Conservation (phyloP, 1,140 invertebrate genomes). For the Paraescarpia echinospica region DNA sequence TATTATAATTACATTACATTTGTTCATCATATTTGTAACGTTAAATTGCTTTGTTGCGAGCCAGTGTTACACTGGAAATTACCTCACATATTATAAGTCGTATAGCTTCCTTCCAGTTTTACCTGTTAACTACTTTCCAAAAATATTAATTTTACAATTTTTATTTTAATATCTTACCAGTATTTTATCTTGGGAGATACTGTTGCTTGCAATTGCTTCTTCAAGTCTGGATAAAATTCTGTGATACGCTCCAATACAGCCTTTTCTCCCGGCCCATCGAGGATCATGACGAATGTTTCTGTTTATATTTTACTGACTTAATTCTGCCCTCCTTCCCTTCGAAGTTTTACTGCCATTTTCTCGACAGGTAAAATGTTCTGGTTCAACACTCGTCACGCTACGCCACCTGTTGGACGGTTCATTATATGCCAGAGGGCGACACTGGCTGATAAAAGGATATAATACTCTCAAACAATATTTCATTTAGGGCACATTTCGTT, state of each 20-base stretch:
- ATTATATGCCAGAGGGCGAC: not conserved
- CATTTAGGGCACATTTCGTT: not conserved
- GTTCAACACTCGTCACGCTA: not conserved
- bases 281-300: not conserved
- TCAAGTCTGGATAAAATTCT: not conserved
- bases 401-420: not conserved
- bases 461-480: not conserved
- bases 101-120: not conserved
- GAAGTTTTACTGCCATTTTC: not conserved
- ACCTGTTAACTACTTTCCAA: not conserved
- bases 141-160: not conserved
- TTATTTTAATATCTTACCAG: not conserved
- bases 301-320: not conserved
- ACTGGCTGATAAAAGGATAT: not conserved
- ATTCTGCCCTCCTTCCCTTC: not conserved
- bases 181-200: slow-evolving; percentile 1
- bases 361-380: not conserved
- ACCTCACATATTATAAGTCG: not conserved
- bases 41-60: too few relatives aligned
- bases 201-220: not conserved
- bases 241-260: not conserved
- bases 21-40: too few relatives aligned
- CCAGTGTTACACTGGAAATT: too few relatives aligned
- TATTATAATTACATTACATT: too few relatives aligned
- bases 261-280: not conserved